A percentile compares a stretch with the other conserved stretches of the same genome.
phyloP scores from a whole-genome alignment of 2,888 invertebrate genomes.

The Amiota communis region DNA sequence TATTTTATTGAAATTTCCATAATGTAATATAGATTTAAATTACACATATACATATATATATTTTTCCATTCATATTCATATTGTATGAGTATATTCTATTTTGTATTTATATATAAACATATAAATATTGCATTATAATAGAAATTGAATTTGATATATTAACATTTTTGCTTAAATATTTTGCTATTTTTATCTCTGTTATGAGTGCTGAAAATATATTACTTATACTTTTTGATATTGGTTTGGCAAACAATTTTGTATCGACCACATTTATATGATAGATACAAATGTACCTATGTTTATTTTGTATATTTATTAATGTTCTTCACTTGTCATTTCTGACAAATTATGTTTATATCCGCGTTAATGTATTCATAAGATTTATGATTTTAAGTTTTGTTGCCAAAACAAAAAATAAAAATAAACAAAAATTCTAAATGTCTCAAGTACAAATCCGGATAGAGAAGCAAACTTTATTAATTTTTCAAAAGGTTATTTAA shows the following conservation, averaged over 20 bases:
- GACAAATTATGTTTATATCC: slow-evolving; percentile 1
- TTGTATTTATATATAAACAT: slow-evolving; percentile 8
- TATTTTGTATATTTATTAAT: not conserved
- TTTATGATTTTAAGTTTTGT: no score
- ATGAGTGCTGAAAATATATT: slow-evolving; percentile 4
- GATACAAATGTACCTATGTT: not conserved
- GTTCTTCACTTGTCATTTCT: not conserved
- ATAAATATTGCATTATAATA: slow-evolving; percentile 1
- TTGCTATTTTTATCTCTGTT: slow-evolving; percentile 8
- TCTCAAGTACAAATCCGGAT: no score
- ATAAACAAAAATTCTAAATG: no score
- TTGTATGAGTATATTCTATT: not conserved
- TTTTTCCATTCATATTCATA: not conserved
- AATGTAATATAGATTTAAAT: not conserved
- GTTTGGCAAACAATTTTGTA: no score
- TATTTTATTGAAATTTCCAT: not conserved
- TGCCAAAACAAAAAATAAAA: no score
- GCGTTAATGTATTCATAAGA: not conserved
- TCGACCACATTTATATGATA: not conserved
- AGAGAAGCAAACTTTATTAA: no score
- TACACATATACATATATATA: slow-evolving; percentile 9
- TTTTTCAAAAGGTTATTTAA: no score
- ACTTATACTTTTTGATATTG: not conserved
- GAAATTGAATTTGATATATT: slow-evolving; percentile 14
- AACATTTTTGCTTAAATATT: slow-evolving; percentile 11